A percentile compares a stretch with the other conserved stretches of the same genome.
Conservation (phyloP, 2,888 invertebrate species). For the Flexamia atlantica region DNA sequence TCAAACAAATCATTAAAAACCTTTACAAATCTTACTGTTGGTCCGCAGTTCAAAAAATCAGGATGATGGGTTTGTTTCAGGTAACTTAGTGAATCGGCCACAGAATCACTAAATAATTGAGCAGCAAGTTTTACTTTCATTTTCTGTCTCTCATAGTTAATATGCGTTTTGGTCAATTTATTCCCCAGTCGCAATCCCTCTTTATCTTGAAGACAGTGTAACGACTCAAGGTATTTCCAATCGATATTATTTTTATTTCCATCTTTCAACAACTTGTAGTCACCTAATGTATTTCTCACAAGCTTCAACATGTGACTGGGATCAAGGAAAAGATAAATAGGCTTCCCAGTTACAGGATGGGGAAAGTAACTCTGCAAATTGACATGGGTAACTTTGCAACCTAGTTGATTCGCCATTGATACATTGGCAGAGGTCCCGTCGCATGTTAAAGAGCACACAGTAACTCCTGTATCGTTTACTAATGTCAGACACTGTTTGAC, state of each 20-base stretch:
- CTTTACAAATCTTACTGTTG: slow-evolving; percentile 53
- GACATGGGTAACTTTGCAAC: background rate
- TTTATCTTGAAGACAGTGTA: slow-evolving; percentile 68
- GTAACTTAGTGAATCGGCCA: slow-evolving; percentile 54
- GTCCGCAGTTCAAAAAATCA: slow-evolving; percentile 2
- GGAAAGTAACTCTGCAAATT: background rate
- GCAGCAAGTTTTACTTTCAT: slow-evolving; percentile 1
- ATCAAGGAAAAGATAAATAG: slow-evolving; percentile 58
- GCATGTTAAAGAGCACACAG: slow-evolving; percentile 12
- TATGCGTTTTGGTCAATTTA: slow-evolving; percentile 35
- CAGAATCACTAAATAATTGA: slow-evolving; percentile 48
- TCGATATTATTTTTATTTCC: slow-evolving; percentile 61
- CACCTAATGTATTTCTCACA: slow-evolving; percentile 70
- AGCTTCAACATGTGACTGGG: slow-evolving; percentile 71
- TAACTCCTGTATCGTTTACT: slow-evolving; percentile 9
- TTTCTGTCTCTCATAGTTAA: background rate
- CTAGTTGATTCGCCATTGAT: slow-evolving; percentile 28
- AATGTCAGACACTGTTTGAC: slow-evolving; percentile 43
- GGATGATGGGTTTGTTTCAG: background rate
- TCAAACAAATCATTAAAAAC: slow-evolving; percentile 60
- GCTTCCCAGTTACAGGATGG: background rate
- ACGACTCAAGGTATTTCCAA: slow-evolving; percentile 67
- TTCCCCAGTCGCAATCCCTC: slow-evolving; percentile 68
- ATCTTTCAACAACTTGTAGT: slow-evolving; percentile 65
- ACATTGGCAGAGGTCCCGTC: slow-evolving; percentile 25